Conservation (phyloP, 2,888 invertebrate genomes). For the Lasioglossum lativentre region DNA sequence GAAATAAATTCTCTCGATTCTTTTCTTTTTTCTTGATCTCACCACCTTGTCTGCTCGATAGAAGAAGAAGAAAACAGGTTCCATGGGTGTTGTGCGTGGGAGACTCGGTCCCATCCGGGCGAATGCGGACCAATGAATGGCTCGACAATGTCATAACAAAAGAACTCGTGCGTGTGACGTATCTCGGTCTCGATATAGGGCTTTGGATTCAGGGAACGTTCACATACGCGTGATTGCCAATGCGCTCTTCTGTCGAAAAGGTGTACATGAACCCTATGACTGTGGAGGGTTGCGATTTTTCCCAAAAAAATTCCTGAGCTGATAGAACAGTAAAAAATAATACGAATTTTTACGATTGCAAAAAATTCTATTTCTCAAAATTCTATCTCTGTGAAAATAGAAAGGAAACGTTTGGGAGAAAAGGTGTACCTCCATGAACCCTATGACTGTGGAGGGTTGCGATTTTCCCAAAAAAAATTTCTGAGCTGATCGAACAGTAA, state of each 20-base stretch:
- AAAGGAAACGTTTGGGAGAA: not conserved
- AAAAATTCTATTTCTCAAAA: not conserved
- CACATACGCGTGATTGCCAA: conserved; percentile 25
- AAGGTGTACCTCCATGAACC: not conserved
- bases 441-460: not conserved
- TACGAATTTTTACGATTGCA: not conserved
- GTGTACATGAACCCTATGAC: not conserved
- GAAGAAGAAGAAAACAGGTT: conserved; percentile 75
- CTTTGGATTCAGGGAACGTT: not conserved
- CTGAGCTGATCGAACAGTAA: not conserved
- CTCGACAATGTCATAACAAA: conserved; percentile 72
- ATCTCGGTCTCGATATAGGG: conserved; percentile 58
- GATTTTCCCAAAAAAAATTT: not conserved
- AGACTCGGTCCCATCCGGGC: conserved; percentile 71
- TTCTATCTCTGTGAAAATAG: not conserved
- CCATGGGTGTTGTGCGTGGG: conserved; percentile 80
- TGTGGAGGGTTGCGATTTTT: not conserved
- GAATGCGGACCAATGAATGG: conserved; percentile 66
- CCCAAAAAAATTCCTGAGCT: not conserved
- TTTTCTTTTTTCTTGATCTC: conserved; percentile 72
- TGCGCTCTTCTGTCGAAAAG: not conserved
- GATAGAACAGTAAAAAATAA: not conserved
- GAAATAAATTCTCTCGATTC: conserved; percentile 73
- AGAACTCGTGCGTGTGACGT: conserved; percentile 69
- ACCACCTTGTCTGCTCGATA: conserved; percentile 73